A percentile compares a stretch with the other conserved stretches of the same genome.
These are phyloP conservation scores for Fistularia tabacaria DNA, from an alignment of 2,797 vertebrate genomes.

Conservation along the genomic window DNA sequence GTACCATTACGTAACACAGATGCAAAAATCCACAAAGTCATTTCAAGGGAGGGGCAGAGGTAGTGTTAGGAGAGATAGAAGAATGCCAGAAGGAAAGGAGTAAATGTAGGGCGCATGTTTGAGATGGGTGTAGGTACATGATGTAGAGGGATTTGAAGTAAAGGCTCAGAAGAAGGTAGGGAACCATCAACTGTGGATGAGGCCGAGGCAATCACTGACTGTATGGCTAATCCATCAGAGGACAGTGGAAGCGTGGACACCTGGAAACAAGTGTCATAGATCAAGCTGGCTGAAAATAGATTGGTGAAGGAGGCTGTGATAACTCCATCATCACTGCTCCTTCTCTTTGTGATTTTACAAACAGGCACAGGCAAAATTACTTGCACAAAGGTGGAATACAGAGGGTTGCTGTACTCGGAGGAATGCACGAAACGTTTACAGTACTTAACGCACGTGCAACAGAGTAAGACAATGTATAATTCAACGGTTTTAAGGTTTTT, in stretches of 20 bases:
- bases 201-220: conserved; percentile 16
- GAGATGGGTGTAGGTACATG: conserved; percentile 2
- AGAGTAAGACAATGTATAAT: no score
- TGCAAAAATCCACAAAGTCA: conserved; percentile 65
- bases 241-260: conserved; percentile 17
- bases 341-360: conserved; percentile 8
- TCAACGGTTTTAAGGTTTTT: no score
- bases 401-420: conserved; percentile 19
- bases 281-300: conserved; percentile 36
- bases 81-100: conserved; percentile 13
- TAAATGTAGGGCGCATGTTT: conserved; percentile 10
- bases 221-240: conserved; percentile 34
- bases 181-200: conserved; percentile 4
- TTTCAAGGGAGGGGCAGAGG: conserved; percentile 27
- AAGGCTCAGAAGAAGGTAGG: conserved; percentile 1
- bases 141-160: conserved; percentile 5
- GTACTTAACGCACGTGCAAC: conserved; percentile 8
- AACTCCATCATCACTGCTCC: conserved; percentile 18
- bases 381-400: conserved; percentile 13
- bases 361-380: background rate
- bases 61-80: conserved; percentile 6
- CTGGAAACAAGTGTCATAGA: conserved; percentile 35
- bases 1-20: conserved; percentile 65
- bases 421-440: conserved; percentile 17
- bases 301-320: conserved; percentile 28